Conservation (phyloP, 2,797 vertebrate species). For the Dryobates pubescens region DNA sequence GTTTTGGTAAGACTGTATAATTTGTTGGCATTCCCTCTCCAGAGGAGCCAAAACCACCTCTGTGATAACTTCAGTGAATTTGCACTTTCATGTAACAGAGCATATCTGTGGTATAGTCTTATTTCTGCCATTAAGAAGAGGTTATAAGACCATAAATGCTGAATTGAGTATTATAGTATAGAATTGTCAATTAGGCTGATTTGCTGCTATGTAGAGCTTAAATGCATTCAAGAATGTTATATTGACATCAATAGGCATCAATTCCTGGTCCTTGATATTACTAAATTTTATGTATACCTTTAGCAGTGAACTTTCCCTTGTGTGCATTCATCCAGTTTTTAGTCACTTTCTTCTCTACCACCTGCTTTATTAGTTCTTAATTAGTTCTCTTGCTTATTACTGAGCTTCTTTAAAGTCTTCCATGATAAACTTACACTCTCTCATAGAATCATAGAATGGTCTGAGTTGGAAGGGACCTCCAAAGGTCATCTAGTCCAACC, state of each 20-base stretch:
- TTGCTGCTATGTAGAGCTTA: neutral
- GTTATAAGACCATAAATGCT: neutral
- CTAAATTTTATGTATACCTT: neutral
- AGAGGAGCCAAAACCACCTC: neutral
- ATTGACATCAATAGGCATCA: neutral
- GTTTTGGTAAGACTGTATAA: neutral
- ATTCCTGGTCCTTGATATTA: neutral
- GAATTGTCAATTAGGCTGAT: neutral
- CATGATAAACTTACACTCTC: neutral
- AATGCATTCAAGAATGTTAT: neutral
- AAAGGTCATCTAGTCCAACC: no score
- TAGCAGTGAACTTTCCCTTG: neutral
- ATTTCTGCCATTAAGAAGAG: neutral
- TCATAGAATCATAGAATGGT: no score
- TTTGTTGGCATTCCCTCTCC: neutral
- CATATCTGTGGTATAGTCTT: neutral
- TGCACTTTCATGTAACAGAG: neutral
- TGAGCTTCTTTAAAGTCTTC: neutral
- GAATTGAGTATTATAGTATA: neutral
- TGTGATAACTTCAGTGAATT: neutral
- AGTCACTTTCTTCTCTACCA: neutral
- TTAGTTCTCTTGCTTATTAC: neutral
- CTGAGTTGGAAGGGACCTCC: no score
- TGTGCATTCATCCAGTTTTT: neutral
- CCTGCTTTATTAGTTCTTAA: neutral